Conservation (phyloP, 2,113 vertebrate species). For the Zingel zingel region DNA sequence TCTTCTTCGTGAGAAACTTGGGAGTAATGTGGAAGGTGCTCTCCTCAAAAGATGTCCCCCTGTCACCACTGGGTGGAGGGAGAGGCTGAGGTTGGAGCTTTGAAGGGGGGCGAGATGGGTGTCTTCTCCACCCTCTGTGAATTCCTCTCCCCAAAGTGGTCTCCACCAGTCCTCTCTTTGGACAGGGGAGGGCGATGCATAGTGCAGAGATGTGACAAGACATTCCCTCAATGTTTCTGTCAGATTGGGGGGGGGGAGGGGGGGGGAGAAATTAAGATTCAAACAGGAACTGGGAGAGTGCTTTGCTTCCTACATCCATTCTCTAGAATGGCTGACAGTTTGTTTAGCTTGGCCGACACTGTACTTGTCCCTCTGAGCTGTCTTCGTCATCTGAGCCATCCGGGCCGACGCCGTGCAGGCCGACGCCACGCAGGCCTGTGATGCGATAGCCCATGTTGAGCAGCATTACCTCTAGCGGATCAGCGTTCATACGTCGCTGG, state of each 20-base stretch:
- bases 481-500: conserved; percentile 97
- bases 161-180: conserved; percentile 66
- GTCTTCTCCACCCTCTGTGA: conserved; percentile 54
- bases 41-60: conserved; percentile 49
- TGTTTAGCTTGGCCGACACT: conserved; percentile 96
- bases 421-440: conserved; percentile 92
- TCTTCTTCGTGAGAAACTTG: conserved; percentile 55
- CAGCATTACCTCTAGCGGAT: conserved; percentile 97
- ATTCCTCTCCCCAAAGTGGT: conserved; percentile 68
- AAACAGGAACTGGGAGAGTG: conserved; percentile 64
- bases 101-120: conserved; percentile 64
- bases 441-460: conserved; percentile 99
- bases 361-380: conserved; percentile 96
- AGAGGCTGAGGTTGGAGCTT: conserved; percentile 61
- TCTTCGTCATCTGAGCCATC: conserved; percentile 96
- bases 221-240: conserved; percentile 74
- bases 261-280: conserved; percentile 55
- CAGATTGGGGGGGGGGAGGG: conserved; percentile 38
- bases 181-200: conserved; percentile 72
- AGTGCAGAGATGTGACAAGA: conserved; percentile 79
- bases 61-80: conserved; percentile 28
- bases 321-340: conserved; percentile 43
- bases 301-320: conserved; percentile 75
- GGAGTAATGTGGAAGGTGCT: conserved; percentile 66
- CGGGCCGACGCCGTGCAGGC: conserved; percentile 90